These are phyloP conservation scores for Manacus vitellinus DNA, from an alignment of 2,113 vertebrate species.

Conservation along the genomic window DNA sequence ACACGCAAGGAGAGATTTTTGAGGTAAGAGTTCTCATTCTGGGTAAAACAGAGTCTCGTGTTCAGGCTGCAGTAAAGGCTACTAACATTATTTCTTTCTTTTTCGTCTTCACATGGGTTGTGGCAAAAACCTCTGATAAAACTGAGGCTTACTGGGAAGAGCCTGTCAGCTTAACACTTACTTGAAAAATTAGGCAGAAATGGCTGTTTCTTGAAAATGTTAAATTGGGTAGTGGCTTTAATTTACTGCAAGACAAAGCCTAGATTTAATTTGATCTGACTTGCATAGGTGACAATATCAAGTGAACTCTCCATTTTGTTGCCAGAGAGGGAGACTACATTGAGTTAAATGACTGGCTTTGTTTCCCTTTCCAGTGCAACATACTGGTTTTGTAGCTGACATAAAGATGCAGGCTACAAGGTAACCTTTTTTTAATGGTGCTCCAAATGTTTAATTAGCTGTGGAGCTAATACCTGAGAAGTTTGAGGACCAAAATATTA, in stretches of 20 bases:
- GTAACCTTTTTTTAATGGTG: background rate
- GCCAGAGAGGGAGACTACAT: background rate
- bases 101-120: background rate
- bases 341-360: background rate
- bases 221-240: background rate
- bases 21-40: background rate
- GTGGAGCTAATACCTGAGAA: background rate
- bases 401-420: background rate
- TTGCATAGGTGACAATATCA: background rate
- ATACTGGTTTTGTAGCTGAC: background rate
- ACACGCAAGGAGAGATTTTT: background rate
- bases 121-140: background rate
- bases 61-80: background rate
- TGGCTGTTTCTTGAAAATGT: background rate
- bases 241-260: background rate
- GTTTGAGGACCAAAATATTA: background rate
- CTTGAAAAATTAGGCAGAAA: background rate
- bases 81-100: too few relatives aligned
- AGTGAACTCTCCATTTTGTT: background rate
- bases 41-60: background rate
- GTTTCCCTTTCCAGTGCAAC: background rate
- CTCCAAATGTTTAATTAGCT: background rate
- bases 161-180: background rate
- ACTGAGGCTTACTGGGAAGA: background rate
- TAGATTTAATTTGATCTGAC: background rate